Evolutionary conservation across 1,140 invertebrate genomes (phyloP).

Genomic region (Ditylenchus dipsaci): DNA sequence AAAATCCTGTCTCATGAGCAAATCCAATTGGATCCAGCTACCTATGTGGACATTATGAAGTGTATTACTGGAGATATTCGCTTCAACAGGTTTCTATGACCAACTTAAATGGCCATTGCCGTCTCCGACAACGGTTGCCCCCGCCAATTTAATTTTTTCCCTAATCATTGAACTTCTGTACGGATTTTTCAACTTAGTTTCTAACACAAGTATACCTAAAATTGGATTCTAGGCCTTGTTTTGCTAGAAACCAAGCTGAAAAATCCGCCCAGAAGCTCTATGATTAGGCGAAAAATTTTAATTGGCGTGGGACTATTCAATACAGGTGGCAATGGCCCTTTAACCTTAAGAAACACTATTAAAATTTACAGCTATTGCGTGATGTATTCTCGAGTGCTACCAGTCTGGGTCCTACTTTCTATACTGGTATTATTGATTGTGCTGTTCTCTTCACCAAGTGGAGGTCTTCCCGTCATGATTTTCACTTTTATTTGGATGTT

Average conservation of each 20-base stretch:
- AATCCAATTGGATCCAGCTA: not conserved
- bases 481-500: conserved; percentile 38
- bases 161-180: too few relatives aligned
- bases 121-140: too few relatives aligned
- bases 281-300: too few relatives aligned
- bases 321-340: too few relatives aligned
- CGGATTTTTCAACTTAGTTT: too few relatives aligned
- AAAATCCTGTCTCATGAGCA: conserved; percentile 17
- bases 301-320: too few relatives aligned
- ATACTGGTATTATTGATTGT: conserved; percentile 36
- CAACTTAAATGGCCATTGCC: not conserved
- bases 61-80: conserved; percentile 6
- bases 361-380: conserved; percentile 30
- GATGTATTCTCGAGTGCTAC: conserved; percentile 41
- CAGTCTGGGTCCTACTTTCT: conserved; percentile 36
- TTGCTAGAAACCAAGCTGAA: too few relatives aligned
- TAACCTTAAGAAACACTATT: not conserved
- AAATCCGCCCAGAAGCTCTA: too few relatives aligned
- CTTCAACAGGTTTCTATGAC: not conserved
- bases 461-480: conserved; percentile 35
- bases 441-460: conserved; percentile 31
- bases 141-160: too few relatives aligned
- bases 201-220: too few relatives aligned
- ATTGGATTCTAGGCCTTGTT: too few relatives aligned
- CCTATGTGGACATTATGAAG: conserved; percentile 10